Base-by-base conservation (phyloP, 2,888 invertebrate species). In the Erebia epiphron region DNA sequence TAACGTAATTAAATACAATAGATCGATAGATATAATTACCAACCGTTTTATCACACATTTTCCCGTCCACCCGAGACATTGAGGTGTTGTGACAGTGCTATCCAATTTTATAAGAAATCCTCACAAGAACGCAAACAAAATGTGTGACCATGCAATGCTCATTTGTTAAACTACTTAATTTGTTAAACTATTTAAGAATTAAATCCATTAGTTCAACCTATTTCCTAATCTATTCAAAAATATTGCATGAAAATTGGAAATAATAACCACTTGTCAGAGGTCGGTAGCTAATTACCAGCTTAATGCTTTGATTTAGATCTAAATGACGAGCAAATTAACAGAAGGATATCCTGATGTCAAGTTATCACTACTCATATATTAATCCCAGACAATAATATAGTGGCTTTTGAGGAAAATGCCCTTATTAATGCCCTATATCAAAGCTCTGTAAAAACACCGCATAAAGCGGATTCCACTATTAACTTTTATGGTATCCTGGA, bases 21-120 rank as follows among this genome's bases (percentile, higher is more conserved):
- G 46, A 49, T 49, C 46, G 46, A 8, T 46, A 21, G 61, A 46
- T 11, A 49, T 62, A 61, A 43, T 61, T n/a, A 43, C 46, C 10
- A n/a, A 60, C 58, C 21, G 21, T 14, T 49, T 62, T 62, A 18
- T 62, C 49, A n/a, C 60, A 16, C 11, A 61, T 62, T 46, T 62
- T 62, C 46, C 46, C 46, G 43, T 46, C 43, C 18, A 11, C 8
- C 18, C 18, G 46, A 13, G 18, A 46, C 18, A 18, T n/a, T 3
- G 26, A 14, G 26, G 1, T 14, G 35, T 61, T 49, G 14, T 21
- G 18, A 61, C 18, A 49, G 21, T 21, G 18, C 13, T 5, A 2
- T 49, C 21, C 18, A 49, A 62, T 49, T n/a, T n/a, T 13, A 18
- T 46, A 62, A 14, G n/a, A 62, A 60, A 60, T 41, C 9, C 35